Evolutionary conservation across 1,140 invertebrate genomes (phyloP), one percentile per base, ranked within the genome.

Genomic region (Planococcus citri): DNA sequence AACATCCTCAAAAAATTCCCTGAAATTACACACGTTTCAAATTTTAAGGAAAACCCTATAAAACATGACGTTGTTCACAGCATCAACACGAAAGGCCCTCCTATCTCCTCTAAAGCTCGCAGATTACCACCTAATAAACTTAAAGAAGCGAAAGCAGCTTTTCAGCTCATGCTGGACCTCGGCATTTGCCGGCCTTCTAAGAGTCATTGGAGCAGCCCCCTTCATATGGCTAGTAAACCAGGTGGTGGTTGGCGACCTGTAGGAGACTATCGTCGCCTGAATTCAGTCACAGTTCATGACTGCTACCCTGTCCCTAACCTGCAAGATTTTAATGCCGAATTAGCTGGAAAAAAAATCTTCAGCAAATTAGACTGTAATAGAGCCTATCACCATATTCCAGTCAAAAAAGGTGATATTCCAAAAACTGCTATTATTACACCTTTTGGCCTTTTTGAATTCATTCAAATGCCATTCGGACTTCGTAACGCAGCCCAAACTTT

Each of bases 251-350:
- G 75, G 73, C 70, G 82, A 27, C 77, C 78, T 9, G 80, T 79
- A 72, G 79, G 81, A 0, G 82, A 84, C 69, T 84, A 81, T 71
- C 73, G 79, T 12, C 41, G 61, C 0, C 73, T 84, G 0, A 85
- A 84, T 69, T 37, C 33, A n/a, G 6, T 14, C 6, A 37, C 33
- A 78, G 58, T 71, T 8, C 6, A 6, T 37, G 14, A 6, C 33
- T 37, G 33, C 6, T 37, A 6, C 6, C 33, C 6, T 37, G 6
- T 14, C 6, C 6, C 33, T 37, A 37, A 37, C n/a, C n/a, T 37
- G 14, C 33, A 37, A 37, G 33, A 37, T 37, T 37, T 37, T 37
- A 37, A 8, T 14, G n/a, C n/a, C n/a, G n/a, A n/a, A 37, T 8
- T 37, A 37, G 6, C 14, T 37, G 6, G 6, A 37, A 37, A 37